Evolutionary conservation across 1,140 invertebrate species (phyloP).

Genomic region (Pseudomyrmex cubaensis): DNA sequence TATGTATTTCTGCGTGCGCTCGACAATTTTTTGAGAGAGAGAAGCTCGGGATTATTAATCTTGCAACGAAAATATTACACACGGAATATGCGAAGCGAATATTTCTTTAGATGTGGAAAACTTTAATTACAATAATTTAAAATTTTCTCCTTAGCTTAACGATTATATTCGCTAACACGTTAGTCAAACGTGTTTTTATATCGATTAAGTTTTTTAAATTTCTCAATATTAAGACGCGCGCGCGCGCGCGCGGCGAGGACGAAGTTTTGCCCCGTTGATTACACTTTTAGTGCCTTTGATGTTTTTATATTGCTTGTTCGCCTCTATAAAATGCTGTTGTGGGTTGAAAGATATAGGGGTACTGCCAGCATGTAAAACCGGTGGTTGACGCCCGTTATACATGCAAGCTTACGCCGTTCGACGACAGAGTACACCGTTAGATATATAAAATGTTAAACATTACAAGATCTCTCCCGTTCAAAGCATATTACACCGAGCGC

Average conservation of each 20-base stretch:
- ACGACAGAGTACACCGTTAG: not conserved
- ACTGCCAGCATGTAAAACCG: not conserved
- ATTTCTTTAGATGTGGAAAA: not conserved
- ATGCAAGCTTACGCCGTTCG: not conserved
- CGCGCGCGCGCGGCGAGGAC: too few relatives aligned
- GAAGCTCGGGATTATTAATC: not conserved
- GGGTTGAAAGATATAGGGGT: not conserved
- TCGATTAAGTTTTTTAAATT: not conserved
- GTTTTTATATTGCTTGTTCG: constrained; percentile 29
- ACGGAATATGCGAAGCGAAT: not conserved
- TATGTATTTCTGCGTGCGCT: not conserved
- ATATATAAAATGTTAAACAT: not conserved
- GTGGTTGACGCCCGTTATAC: not conserved
- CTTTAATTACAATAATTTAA: not conserved
- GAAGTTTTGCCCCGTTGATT: not conserved
- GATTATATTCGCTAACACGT: not conserved
- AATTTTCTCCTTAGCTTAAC: not conserved
- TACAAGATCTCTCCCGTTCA: not conserved
- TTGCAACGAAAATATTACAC: not conserved
- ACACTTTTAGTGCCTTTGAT: constrained; percentile 10
- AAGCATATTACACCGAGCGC: too few relatives aligned
- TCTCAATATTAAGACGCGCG: not conserved
- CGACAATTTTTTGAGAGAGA: not conserved
- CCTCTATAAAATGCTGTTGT: constrained; percentile 8
- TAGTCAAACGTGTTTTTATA: too few relatives aligned